phyloP scores from a whole-genome alignment of 2,888 invertebrate species.

The Lathronympha strigana region DNA sequence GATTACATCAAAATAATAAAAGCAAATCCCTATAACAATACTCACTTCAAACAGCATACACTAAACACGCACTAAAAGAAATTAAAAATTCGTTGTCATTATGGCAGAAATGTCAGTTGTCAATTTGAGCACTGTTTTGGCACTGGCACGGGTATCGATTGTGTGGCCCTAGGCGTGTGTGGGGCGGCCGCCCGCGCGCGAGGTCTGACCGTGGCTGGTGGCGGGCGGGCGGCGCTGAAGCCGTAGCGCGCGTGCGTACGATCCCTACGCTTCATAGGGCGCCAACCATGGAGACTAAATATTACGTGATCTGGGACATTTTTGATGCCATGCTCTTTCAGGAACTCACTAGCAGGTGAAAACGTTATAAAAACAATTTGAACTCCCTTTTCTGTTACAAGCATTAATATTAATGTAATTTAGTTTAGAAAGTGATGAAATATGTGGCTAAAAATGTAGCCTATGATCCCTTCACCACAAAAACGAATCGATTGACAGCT shows the following conservation, averaged over 20 bases:
- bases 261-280: slow-evolving; percentile 11
- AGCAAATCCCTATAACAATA: slow-evolving; percentile 13
- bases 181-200: slow-evolving; percentile 69
- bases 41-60: slow-evolving; percentile 28
- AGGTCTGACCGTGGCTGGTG: slow-evolving; percentile 60
- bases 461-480: too few relatives aligned
- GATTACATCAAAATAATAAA: background rate
- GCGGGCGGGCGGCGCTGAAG: slow-evolving; percentile 63
- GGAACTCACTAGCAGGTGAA: too few relatives aligned
- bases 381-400: too few relatives aligned
- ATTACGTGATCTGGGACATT: background rate
- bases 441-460: too few relatives aligned
- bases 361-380: too few relatives aligned
- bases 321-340: too few relatives aligned
- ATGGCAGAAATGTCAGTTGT: slow-evolving; percentile 10
- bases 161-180: slow-evolving; percentile 51
- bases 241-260: slow-evolving; percentile 65
- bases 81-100: slow-evolving; percentile 22
- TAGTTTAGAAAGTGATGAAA: too few relatives aligned
- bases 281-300: slow-evolving; percentile 26
- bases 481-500: too few relatives aligned
- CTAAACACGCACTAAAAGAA: slow-evolving; percentile 23
- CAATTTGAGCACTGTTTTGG: slow-evolving; percentile 47
- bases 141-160: slow-evolving; percentile 67
- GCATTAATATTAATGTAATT: too few relatives aligned